Conservation (phyloP, 1,140 invertebrate genomes). For the Microplitis mediator region DNA sequence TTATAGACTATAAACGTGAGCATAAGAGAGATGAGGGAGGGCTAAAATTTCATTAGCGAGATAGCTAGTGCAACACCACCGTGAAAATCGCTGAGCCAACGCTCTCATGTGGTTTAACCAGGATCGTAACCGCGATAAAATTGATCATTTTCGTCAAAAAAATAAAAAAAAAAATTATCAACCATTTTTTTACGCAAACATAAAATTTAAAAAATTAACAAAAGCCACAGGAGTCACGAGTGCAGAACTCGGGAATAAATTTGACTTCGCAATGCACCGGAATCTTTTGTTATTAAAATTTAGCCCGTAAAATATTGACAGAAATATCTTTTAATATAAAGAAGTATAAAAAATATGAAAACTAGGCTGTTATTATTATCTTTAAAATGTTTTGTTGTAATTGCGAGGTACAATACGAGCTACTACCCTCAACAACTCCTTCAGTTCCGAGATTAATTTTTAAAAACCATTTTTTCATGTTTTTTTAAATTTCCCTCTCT, state of each 20-base stretch:
- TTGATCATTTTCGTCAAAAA: not conserved
- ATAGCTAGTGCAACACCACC: not conserved
- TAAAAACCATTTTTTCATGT: not conserved
- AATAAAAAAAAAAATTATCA: not conserved
- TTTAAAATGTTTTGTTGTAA: too few relatives aligned
- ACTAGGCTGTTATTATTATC: not conserved
- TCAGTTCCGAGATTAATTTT: too few relatives aligned
- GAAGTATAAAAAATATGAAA: slow-evolving; percentile 5
- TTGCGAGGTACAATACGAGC: too few relatives aligned
- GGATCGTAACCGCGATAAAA: too few relatives aligned
- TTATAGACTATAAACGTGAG: too few relatives aligned
- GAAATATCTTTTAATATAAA: slow-evolving; percentile 4
- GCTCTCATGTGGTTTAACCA: not conserved
- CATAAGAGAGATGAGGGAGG: not conserved
- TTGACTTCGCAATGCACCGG: too few relatives aligned
- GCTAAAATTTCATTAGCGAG: slow-evolving; percentile 15
- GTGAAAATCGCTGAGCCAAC: slow-evolving; percentile 11
- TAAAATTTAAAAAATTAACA: too few relatives aligned
- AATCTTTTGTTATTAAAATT: too few relatives aligned
- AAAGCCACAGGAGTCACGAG: too few relatives aligned
- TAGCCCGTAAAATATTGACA: not conserved
- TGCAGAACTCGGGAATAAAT: too few relatives aligned
- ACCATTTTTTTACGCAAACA: too few relatives aligned
- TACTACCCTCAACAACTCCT: too few relatives aligned
- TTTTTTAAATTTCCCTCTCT: not conserved